These are phyloP conservation scores for Turnix velox DNA, from an alignment of 2,113 vertebrate species.

Conservation along the genomic window DNA sequence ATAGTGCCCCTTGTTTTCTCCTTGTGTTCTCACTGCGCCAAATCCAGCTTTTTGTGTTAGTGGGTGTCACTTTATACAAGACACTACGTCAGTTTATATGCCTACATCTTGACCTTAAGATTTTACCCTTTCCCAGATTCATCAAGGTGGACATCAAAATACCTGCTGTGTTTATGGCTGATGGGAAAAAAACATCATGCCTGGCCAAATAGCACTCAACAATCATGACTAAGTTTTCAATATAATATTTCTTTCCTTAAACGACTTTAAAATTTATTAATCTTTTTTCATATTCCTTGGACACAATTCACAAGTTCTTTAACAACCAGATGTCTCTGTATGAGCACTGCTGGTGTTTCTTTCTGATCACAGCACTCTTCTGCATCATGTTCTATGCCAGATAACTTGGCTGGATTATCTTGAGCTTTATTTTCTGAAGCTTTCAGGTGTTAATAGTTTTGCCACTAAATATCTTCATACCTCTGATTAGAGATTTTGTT, in stretches of 20 bases:
- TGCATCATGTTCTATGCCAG: rapidly evolving
- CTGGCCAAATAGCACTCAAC: background rate
- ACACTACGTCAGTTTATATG: rapidly evolving
- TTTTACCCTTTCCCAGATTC: background rate
- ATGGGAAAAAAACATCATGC: rapidly evolving
- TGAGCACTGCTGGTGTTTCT: background rate
- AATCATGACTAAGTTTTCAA: background rate
- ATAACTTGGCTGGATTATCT: background rate
- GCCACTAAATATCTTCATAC: background rate
- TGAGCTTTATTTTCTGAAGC: background rate
- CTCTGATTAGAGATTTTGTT: background rate
- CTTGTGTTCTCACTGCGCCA: background rate
- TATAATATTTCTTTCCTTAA: background rate
- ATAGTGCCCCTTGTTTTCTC: background rate
- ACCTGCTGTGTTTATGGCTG: background rate
- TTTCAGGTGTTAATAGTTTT: background rate
- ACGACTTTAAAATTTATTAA: background rate
- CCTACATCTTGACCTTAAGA: background rate
- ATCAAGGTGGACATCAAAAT: background rate
- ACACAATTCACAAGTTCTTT: background rate
- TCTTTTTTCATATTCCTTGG: background rate
- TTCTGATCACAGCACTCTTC: background rate
- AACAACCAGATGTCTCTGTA: background rate
- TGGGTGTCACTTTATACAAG: background rate
- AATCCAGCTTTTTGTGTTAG: background rate